These are phyloP conservation scores for Sebastes taczanowskii DNA, from an alignment of 2,797 vertebrate species.

Conservation along the genomic window DNA sequence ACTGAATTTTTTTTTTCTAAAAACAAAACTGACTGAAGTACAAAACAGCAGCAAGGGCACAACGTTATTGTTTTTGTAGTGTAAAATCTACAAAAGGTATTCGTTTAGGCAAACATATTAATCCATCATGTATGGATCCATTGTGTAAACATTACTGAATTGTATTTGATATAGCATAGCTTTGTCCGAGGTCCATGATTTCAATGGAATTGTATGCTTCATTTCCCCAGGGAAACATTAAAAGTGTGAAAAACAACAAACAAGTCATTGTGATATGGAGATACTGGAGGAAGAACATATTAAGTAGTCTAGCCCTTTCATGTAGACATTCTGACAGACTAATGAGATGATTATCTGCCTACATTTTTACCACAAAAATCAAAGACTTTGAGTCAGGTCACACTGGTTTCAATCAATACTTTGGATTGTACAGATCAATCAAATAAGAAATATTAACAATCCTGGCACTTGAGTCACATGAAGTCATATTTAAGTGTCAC, in stretches of 20 bases:
- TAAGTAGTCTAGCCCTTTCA: neutral
- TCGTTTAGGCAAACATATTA: neutral
- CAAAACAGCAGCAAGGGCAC: conserved; percentile 5
- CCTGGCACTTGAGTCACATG: conserved; percentile 48
- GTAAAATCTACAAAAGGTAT: conserved; percentile 16
- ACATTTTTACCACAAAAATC: neutral
- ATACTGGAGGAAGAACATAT: neutral
- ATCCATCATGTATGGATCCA: neutral
- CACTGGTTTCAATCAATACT: neutral
- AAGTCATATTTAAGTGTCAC: neutral
- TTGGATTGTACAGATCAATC: neutral
- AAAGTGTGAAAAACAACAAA: neutral
- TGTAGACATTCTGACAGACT: neutral
- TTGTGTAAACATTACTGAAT: conserved; percentile 47
- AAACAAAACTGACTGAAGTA: neutral
- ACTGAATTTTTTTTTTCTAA: neutral
- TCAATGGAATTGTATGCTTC: neutral
- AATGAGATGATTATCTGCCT: neutral
- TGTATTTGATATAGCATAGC: neutral
- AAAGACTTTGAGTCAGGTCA: neutral
- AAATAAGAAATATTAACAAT: neutral
- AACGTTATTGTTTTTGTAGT: neutral
- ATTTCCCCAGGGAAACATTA: neutral
- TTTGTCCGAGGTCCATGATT: neutral
- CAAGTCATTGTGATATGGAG: neutral